Base-by-base conservation (phyloP, 2,113 vertebrate genomes). In the Gallinago media region DNA sequence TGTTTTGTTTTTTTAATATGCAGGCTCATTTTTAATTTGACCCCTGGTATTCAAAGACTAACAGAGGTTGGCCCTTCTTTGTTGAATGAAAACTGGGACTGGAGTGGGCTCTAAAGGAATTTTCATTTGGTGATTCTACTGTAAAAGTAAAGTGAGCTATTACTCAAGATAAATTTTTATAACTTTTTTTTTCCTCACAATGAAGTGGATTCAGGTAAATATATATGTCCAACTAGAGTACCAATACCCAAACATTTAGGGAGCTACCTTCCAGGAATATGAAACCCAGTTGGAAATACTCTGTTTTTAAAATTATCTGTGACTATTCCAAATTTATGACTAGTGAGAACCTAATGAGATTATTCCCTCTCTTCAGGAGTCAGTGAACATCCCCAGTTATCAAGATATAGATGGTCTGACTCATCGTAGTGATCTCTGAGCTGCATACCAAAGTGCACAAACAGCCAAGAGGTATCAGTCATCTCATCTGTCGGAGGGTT, bases 341-440 rank as follows among this genome's bases (percentile, higher is more conserved):
- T 73, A 62, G 46, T 40, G 46, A 92, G 25, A 92, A 70, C 11
- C 27, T 94, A 77, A 88, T 88, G 66, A 88, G 80, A 92, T 91
- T 91, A 92, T 91, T 86, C 22, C 29, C 34, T 91, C 47, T 95
- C 83, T 92, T 92, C 73, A 96, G 80, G 61, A 91, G 34, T 61
- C 0, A 0, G 54, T 42, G 83, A 92, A 80, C 34, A 92, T 76
- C n/a, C 50, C 50, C n/a, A 46, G 26, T 70, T 92, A 88, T 67
- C 72, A 54, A 84, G 91, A 84, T 80, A 44, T 25, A 80, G 5
- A 0, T 50, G 32, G 26, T 67, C 76, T 94, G 79, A 80, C 46
- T 89, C 79, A 88, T 36, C 40, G 73, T 71, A 92, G 52, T 0
- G 0, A 79, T 79, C 90, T 92, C 71, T 89, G 74, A 85, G 62